Base-by-base conservation (phyloP, 2,888 invertebrate genomes). In the Dioctria rufipes region DNA sequence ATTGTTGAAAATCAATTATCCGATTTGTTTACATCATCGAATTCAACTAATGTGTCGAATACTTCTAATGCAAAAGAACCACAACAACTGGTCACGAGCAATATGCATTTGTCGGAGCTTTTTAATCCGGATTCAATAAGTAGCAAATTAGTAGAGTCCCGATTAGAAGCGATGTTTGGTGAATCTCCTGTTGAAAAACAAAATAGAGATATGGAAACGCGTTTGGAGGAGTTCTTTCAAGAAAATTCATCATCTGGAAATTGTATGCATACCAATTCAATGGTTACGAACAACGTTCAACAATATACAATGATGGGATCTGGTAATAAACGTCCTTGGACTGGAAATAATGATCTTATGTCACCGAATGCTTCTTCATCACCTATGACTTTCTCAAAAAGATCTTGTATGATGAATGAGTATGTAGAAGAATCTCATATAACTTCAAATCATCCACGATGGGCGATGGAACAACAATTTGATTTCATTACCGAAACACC, bases 81-180 rank as follows among this genome's bases (percentile, higher is more conserved):
- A 42, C 84, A 86, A 80, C 83, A 75, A 46, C 9, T 78, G 9
- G 81, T 80, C 4, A 13, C 81, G 5, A 80, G 66, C 61, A 82
- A 80, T 58, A 78, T 82, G 63, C 81, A 81, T 43, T 63, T 82
- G 25, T 66, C 66, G 8, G 80, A 80, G 8, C 61, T 80, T 3
- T 80, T 80, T 61, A 82, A 78, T 78, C 65, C 80, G 6, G 80
- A 81, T 54, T 79, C 83, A 6, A 88, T 88, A 4, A 83, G 81
- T n/a, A 87, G 86, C 49, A 89, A 89, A 83, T 88, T 89, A 0
- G 89, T 89, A 73, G 89, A 89, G 81, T 89, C 87, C 5, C 86
- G 89, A 5, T 84, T 89, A 54, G 89, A 89, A 81, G 88, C 89
- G 8, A 89, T 89, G 88, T 89, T 89, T 67, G 89, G 88, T 0